Evolutionary conservation across 2,113 vertebrate species (phyloP).

Genomic region (Laticauda laticaudata): DNA sequence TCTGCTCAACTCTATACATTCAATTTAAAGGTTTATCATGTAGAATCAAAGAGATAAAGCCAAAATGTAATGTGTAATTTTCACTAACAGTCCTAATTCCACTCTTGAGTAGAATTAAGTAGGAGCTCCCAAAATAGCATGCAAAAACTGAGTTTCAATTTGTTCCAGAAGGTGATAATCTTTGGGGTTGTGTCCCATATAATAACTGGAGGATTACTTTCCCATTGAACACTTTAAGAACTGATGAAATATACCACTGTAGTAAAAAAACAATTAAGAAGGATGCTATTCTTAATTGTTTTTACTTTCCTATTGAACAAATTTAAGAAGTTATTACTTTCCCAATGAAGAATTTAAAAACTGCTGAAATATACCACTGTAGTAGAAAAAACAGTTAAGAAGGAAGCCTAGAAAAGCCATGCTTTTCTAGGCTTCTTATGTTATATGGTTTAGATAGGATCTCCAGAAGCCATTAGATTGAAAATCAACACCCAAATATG

Average conservation of each 20-base stretch:
- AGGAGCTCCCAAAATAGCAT: neutral
- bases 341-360: neutral
- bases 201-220: neutral
- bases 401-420: neutral
- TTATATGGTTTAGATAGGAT: neutral
- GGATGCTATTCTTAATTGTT: too few relatives aligned
- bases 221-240: neutral
- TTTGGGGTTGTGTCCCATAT: neutral
- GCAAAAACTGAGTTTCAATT: neutral
- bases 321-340: neutral
- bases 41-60: neutral
- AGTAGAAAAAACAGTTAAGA: neutral
- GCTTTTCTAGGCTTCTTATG: neutral
- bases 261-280: neutral
- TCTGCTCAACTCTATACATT: neutral
- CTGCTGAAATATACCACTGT: neutral
- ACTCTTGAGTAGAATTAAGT: neutral
- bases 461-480: neutral
- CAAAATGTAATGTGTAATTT: neutral
- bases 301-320: too few relatives aligned
- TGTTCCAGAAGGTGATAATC: neutral
- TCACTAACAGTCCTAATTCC: neutral
- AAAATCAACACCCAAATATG: neutral
- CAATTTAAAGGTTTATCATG: neutral
- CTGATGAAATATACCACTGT: neutral